phyloP scores from a whole-genome alignment of 2,888 invertebrate genomes.

The Punctoribates punctum region DNA sequence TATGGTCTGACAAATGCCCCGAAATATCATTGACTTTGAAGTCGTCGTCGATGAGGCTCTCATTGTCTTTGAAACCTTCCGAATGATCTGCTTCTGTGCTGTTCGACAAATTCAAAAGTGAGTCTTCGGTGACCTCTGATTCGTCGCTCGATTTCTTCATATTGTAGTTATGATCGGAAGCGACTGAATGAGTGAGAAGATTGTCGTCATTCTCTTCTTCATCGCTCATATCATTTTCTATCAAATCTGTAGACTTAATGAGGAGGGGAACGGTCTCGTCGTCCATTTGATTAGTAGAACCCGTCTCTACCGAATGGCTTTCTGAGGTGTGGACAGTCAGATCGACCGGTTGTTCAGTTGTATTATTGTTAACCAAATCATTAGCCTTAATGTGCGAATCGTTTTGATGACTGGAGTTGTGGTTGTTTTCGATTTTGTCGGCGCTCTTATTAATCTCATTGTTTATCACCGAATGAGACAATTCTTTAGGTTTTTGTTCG shows the following conservation, averaged over 20 bases:
- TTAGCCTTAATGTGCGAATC: not conserved
- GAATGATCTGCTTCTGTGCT: not conserved
- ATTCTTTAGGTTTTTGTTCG: conserved; percentile 3
- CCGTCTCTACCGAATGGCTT: not conserved
- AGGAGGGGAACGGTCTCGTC: not conserved
- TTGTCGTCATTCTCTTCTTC: conserved; percentile 13
- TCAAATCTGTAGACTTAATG: not conserved
- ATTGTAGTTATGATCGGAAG: conserved; percentile 41
- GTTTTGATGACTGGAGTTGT: not conserved
- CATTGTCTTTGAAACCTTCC: conserved; percentile 4
- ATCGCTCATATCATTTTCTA: not conserved
- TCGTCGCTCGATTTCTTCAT: conserved; percentile 5
- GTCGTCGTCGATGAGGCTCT: not conserved
- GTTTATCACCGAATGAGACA: not conserved
- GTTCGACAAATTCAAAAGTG: not conserved
- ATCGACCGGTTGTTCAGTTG: not conserved
- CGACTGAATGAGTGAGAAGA: conserved; percentile 32
- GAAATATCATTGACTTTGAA: not conserved
- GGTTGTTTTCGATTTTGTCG: not conserved
- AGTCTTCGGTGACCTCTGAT: not conserved
- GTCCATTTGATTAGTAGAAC: not conserved
- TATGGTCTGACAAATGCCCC: not conserved
- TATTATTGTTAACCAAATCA: not conserved
- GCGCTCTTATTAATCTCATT: not conserved
- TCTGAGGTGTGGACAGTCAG: not conserved